phyloP scores from a whole-genome alignment of 2,888 invertebrate genomes.

The Lathronympha strigana region DNA sequence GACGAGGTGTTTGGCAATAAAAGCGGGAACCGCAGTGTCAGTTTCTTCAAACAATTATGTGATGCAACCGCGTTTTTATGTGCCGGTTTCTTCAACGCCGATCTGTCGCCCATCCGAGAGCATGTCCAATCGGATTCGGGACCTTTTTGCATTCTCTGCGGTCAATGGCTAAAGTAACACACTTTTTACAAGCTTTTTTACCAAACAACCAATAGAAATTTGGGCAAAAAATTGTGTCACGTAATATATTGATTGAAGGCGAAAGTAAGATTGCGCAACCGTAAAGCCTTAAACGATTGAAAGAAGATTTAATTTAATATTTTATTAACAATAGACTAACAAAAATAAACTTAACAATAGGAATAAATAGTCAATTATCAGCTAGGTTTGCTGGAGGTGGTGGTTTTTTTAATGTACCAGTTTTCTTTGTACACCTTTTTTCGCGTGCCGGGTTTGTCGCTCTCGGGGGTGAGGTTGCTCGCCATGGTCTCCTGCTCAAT shows the following conservation, averaged over 20 bases:
- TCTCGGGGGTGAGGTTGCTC: constrained; percentile 69
- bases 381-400: constrained; percentile 68
- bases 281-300: constrained; percentile 30
- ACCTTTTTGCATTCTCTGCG: constrained; percentile 65
- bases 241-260: constrained; percentile 71
- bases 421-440: constrained; percentile 79
- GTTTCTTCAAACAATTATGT: constrained; percentile 43
- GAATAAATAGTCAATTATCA: constrained; percentile 71
- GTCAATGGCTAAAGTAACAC: constrained; percentile 58
- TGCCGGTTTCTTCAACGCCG: constrained; percentile 50
- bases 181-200: constrained; percentile 54
- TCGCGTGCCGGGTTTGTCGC: constrained; percentile 70
- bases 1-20: constrained; percentile 27
- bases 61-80: constrained; percentile 47
- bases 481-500: constrained; percentile 76
- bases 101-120: constrained; percentile 27
- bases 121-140: constrained; percentile 54
- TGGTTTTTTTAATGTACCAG: constrained; percentile 78
- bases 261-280: constrained; percentile 72
- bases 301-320: constrained; percentile 40
- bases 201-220: constrained; percentile 57
- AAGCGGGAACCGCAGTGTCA: constrained; percentile 28
- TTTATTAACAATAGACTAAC: constrained; percentile 54
- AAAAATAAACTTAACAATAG: constrained; percentile 49
- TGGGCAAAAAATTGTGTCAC: constrained; percentile 66